Conservation (phyloP, 2,113 vertebrate species). For the Pachycephala philippinensis region DNA sequence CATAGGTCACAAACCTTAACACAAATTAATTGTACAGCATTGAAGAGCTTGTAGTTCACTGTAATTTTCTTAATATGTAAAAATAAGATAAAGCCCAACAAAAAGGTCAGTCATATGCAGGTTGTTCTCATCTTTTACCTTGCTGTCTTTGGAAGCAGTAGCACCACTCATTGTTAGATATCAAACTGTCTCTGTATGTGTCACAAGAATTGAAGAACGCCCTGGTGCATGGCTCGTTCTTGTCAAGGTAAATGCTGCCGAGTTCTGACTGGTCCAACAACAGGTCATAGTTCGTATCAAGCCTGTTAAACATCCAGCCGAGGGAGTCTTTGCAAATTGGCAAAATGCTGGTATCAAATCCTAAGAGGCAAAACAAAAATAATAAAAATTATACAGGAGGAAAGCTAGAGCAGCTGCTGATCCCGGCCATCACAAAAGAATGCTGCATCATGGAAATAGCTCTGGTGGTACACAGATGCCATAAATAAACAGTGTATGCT, state of each 20-base stretch:
- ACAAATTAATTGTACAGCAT: background rate
- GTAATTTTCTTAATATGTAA: background rate
- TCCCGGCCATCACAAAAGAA: background rate
- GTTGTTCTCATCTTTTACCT: conserved; percentile 74
- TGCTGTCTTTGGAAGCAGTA: conserved; percentile 96
- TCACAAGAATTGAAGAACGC: conserved; percentile 93
- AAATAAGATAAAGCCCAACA: background rate
- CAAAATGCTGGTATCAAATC: conserved; percentile 87
- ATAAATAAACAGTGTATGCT: background rate
- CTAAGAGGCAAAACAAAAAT: conserved; percentile 59
- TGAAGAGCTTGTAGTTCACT: background rate
- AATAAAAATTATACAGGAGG: background rate
- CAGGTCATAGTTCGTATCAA: conserved; percentile 93
- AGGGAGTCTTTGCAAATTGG: conserved; percentile 93
- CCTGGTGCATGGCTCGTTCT: conserved; percentile 87
- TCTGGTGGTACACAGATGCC: background rate
- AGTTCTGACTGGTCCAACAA: conserved; percentile 92
- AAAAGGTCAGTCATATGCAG: background rate
- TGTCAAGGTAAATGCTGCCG: conserved; percentile 87
- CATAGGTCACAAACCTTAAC: background rate
- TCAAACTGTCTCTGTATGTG: conserved; percentile 83
- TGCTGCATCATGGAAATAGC: background rate
- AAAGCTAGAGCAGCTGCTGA: background rate
- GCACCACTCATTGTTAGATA: conserved; percentile 97
- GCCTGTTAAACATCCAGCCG: conserved; percentile 97